Percentiles rank a stretch among this genome's conserved stretches.
phyloP scores from a whole-genome alignment of 1,140 invertebrate genomes.

The Aphelenchoides besseyi region DNA sequence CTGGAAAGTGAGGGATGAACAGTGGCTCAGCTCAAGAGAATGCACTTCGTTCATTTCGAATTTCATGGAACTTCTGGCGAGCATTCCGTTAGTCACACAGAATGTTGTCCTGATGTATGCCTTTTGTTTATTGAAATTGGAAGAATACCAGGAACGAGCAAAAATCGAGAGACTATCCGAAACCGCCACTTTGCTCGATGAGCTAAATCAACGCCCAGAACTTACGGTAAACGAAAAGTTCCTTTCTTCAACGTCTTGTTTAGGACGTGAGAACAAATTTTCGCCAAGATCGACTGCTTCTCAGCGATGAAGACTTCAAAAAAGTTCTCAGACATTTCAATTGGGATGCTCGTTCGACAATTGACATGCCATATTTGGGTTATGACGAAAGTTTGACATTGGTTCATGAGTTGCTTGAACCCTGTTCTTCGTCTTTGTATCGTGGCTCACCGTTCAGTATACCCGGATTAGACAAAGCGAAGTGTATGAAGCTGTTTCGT shows the following conservation, averaged over 20 bases:
- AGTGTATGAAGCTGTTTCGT: slow-evolving; percentile 13
- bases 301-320: slow-evolving; percentile 14
- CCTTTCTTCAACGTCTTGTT: background rate
- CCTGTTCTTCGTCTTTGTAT: background rate
- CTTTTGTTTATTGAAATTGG: background rate
- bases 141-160: background rate
- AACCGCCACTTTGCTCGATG: slow-evolving; percentile 1
- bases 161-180: background rate
- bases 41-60: background rate
- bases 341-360: background rate
- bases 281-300: background rate
- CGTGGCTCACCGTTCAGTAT: slow-evolving; percentile 21
- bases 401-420: slow-evolving; percentile 4
- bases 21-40: background rate
- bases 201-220: slow-evolving; percentile 9
- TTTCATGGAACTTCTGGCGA: background rate
- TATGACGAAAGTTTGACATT: slow-evolving; percentile 17
- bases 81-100: background rate
- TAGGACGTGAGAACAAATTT: background rate
- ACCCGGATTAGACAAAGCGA: slow-evolving; percentile 9
- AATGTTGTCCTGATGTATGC: background rate
- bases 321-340: background rate
- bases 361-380: background rate
- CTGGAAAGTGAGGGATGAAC: background rate
- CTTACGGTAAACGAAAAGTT: background rate